These are phyloP conservation scores for Hypocryptadius cinnamomeus DNA, from an alignment of 2,113 vertebrate genomes.

Conservation along the genomic window DNA sequence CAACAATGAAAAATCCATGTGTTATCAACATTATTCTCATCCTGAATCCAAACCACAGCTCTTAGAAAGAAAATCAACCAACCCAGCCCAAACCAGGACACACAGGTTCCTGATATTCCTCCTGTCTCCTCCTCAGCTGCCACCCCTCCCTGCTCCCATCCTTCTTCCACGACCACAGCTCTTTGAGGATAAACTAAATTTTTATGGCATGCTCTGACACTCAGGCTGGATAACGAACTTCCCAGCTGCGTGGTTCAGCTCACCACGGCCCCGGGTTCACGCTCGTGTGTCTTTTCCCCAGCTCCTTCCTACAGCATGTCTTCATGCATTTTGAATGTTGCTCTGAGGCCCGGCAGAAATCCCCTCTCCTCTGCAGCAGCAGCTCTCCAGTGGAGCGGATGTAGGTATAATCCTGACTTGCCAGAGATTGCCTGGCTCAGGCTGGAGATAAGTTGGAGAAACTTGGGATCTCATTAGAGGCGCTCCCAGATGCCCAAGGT, in stretches of 20 bases:
- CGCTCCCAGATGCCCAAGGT: background rate
- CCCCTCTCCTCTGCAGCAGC: background rate
- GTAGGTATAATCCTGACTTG: background rate
- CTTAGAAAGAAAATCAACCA: background rate
- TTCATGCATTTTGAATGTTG: conserved; percentile 16
- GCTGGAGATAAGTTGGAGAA: background rate
- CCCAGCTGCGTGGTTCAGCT: background rate
- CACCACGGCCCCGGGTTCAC: background rate
- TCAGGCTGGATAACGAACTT: background rate
- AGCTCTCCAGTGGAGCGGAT: background rate
- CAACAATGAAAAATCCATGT: background rate
- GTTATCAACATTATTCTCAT: background rate
- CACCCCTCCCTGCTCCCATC: background rate
- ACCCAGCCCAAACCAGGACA: background rate
- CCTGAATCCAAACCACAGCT: background rate
- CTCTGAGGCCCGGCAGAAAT: background rate
- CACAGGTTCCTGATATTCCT: background rate
- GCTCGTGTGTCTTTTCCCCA: background rate
- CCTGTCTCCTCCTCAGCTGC: background rate
- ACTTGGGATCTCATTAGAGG: background rate
- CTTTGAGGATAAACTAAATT: conserved; percentile 14
- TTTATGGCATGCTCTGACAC: conserved; percentile 6
- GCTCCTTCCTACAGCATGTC: background rate
- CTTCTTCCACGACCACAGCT: background rate
- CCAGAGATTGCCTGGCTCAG: background rate